Evolutionary conservation across 92 coral and sea anemone genomes (phyloP).

Genomic region (Virgularia gustaviana): DNA sequence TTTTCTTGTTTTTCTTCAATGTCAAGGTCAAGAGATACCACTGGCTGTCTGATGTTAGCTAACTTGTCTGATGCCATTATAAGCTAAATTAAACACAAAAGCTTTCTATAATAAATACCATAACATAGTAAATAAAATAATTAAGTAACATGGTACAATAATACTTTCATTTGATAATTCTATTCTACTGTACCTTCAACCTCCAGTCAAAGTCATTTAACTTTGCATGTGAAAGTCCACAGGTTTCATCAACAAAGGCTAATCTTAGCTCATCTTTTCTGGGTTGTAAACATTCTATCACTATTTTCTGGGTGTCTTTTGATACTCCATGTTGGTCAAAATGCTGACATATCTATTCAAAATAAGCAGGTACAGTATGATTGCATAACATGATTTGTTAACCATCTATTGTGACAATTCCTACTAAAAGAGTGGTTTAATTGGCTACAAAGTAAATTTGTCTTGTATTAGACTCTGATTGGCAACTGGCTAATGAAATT

Average conservation of each 20-base stretch:
- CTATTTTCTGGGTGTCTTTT: slow-evolving; percentile 67
- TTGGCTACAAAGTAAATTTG: no score
- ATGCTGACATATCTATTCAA: slow-evolving; percentile 61
- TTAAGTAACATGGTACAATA: no score
- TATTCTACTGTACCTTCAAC: slow-evolving; percentile 67
- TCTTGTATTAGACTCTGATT: neutral
- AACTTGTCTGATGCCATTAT: slow-evolving; percentile 92
- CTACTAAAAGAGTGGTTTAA: no score
- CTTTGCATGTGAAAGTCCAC: slow-evolving; percentile 70
- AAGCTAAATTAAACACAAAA: no score
- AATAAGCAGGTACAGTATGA: neutral
- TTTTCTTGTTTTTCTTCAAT: slow-evolving; percentile 59
- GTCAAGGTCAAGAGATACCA: slow-evolving; percentile 76
- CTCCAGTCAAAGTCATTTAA: slow-evolving; percentile 99
- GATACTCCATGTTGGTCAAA: slow-evolving; percentile 63
- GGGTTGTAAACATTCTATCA: slow-evolving; percentile 71
- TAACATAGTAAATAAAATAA: no score
- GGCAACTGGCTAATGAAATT: neutral
- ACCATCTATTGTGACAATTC: no score
- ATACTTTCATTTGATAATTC: no score
- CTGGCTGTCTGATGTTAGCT: slow-evolving; percentile 78
- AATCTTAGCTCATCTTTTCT: slow-evolving; percentile 76
- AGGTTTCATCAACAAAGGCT: slow-evolving; percentile 64
- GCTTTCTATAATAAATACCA: no score
- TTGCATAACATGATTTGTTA: no score